phyloP scores from a whole-genome alignment of 2,113 vertebrate species.

The Solea solea region DNA sequence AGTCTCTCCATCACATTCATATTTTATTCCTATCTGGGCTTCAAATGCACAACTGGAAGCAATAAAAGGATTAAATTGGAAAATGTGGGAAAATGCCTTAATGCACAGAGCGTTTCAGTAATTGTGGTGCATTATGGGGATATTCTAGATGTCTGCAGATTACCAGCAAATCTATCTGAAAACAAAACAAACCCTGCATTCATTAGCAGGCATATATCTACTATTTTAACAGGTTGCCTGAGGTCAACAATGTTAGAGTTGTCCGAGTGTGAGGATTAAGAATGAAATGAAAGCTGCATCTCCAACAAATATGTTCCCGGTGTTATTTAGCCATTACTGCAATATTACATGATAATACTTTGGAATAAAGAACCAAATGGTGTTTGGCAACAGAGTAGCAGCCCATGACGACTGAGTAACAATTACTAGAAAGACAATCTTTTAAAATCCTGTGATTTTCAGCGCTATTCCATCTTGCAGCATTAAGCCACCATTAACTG shows the following conservation, averaged over 20 bases:
- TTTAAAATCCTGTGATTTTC: conserved; percentile 59
- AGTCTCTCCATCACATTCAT: background rate
- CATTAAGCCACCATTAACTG: conserved; percentile 73
- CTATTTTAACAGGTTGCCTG: background rate
- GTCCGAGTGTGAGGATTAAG: background rate
- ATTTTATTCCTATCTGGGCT: background rate
- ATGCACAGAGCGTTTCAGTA: background rate
- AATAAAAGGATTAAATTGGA: background rate
- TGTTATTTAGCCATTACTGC: conserved; percentile 21
- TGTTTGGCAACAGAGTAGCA: conserved; percentile 32
- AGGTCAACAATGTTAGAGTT: background rate
- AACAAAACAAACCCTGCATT: background rate
- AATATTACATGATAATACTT: conserved; percentile 4
- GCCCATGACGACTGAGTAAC: conserved; percentile 39
- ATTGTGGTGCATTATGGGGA: conserved; percentile 4
- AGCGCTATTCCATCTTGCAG: conserved; percentile 43
- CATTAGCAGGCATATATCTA: background rate
- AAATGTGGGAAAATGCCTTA: background rate
- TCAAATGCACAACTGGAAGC: background rate
- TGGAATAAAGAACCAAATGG: conserved; percentile 17
- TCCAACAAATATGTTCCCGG: background rate
- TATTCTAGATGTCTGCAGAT: conserved; percentile 16
- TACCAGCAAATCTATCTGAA: conserved; percentile 27
- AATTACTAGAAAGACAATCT: conserved; percentile 71
- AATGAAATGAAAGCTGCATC: background rate